Evolutionary conservation across 2,797 vertebrate species (phyloP).

Genomic region (Urophycis tenuis): DNA sequence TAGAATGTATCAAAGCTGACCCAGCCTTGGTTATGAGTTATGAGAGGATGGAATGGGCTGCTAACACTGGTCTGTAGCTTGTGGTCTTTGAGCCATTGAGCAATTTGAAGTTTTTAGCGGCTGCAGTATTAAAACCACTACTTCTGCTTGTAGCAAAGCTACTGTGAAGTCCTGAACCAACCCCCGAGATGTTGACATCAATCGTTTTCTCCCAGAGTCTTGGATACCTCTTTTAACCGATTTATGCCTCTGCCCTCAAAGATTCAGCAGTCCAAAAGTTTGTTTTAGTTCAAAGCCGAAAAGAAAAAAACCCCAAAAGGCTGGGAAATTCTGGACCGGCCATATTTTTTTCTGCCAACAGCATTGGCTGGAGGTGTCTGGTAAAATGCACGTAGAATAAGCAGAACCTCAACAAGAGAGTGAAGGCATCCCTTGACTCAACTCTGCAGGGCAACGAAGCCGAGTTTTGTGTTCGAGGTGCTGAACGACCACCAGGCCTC

Average conservation of each 20-base stretch:
- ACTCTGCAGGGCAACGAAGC: neutral
- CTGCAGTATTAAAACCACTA: neutral
- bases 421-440: neutral
- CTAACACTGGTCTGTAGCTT: conserved; percentile 19
- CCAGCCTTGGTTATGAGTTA: conserved; percentile 3
- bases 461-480: neutral
- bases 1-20: conserved; percentile 5
- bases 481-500: neutral
- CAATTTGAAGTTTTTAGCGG: neutral
- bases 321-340: too few species aligned
- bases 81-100: neutral
- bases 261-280: neutral
- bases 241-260: neutral
- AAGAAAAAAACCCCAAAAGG: too few species aligned
- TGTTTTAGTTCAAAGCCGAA: neutral
- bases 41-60: conserved; percentile 3
- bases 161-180: neutral
- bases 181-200: neutral
- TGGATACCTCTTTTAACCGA: neutral
- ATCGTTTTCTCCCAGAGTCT: neutral
- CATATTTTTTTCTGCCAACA: too few species aligned
- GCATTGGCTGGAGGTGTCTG: too few species aligned
- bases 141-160: neutral
- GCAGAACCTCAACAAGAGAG: too few species aligned
- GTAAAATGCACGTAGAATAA: too few species aligned